Percentiles rank a stretch among this genome's conserved stretches.
Conservation (phyloP, 1,140 invertebrate species). For the Nymphalis io region DNA sequence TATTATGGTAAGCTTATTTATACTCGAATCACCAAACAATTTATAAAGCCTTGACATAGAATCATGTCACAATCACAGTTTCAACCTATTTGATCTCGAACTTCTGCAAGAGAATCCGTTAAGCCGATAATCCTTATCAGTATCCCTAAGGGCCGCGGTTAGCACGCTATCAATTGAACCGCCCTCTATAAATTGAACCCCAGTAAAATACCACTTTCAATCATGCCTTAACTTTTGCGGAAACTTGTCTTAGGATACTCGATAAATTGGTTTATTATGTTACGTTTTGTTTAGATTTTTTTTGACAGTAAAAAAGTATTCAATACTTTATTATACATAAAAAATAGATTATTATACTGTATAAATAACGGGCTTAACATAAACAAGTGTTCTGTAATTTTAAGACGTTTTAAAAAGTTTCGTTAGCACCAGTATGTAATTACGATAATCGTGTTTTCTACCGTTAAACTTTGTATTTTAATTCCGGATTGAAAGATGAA, state of each 20-base stretch:
- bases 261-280: conserved; percentile 7
- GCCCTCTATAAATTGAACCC: conserved; percentile 35
- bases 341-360: neutral
- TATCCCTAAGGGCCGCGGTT: conserved; percentile 38
- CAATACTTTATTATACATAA: neutral
- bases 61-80: conserved; percentile 20
- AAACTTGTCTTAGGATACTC: conserved; percentile 4
- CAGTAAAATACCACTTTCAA: conserved; percentile 41
- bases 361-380: too few species aligned
- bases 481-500: too few species aligned
- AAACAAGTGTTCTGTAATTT: too few species aligned
- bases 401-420: too few species aligned
- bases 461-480: too few species aligned
- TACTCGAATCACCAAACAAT: neutral
- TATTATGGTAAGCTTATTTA: neutral
- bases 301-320: neutral
- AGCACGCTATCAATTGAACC: conserved; percentile 40
- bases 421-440: too few species aligned
- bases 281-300: conserved; percentile 6
- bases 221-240: conserved; percentile 29
- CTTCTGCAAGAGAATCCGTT: conserved; percentile 27
- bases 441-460: too few species aligned
- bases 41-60: neutral
- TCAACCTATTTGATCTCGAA: conserved; percentile 24
- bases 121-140: conserved; percentile 39